Evolutionary conservation across 2,113 vertebrate species (phyloP), one percentile per base, ranked within the genome.

Genomic region (Ciconia stormi): DNA sequence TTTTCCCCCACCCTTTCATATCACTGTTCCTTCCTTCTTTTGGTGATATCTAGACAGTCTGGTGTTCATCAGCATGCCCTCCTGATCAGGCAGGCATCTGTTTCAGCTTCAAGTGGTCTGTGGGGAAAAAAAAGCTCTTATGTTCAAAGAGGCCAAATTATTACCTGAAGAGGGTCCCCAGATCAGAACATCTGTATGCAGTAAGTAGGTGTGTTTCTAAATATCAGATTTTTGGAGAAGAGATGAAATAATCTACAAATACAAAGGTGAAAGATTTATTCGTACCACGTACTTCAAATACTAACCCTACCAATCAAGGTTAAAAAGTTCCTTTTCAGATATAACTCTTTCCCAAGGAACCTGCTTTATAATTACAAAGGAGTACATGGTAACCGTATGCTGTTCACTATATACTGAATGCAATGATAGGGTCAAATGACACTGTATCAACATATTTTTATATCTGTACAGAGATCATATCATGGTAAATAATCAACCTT

Each of bases 41-140:
- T 46, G 34, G 38, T 82, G 36, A 49, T 15, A 38, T 85, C 92
- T 85, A 70, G 46, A 67, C 34, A 85, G 82, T 32, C 82, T 93
- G 87, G 58, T 50, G 74, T 58, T 87, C 85, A 90, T 73, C 96
- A 96, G 53, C 46, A 58, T 63, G 88, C 50, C 85, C 90, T 73
- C 76, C 63, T 86, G 71, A 58, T 66, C 71, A 93, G 85, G 11
- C 56, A 95, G 58, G 67, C 81, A 94, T 77, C 82, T 93, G 79
- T 70, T 94, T 90, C 90, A 81, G 58, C 66, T 92, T 96, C 82
- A 86, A 73, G 82, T 16, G 23, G 22, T 88, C 87, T 62, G 40
- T 19, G 18, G 47, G 61, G 26, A 3, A 23, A 79, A 73, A 87
- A 77, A 92, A 62, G 18, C 46, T 71, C 78, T 62, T 50, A 22